These are phyloP conservation scores for Helicolenus hilgendorfi DNA, from an alignment of 2,797 vertebrate species.

Conservation along the genomic window DNA sequence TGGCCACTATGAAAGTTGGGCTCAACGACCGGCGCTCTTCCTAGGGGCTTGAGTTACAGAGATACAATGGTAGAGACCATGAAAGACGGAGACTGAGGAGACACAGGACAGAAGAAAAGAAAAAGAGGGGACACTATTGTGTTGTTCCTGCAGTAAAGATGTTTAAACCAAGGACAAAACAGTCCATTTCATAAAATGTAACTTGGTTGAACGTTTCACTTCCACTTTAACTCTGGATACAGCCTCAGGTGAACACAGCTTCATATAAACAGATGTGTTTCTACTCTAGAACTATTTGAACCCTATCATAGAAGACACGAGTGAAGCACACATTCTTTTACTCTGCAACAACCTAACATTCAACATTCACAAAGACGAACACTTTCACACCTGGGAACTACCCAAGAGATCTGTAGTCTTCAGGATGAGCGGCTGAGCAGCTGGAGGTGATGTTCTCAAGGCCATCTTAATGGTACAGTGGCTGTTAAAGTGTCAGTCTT, in stretches of 20 bases:
- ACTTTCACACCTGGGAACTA: background rate
- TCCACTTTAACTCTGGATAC: background rate
- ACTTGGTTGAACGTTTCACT: no score
- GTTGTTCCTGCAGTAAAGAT: no score
- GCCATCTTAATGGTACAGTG: background rate
- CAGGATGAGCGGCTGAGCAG: background rate
- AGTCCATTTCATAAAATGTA: no score
- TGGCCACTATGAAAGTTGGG: no score
- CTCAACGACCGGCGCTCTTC: no score
- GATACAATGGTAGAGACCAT: no score
- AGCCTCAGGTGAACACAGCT: background rate
- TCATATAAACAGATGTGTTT: background rate
- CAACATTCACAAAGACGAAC: background rate
- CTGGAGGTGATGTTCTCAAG: conserved; percentile 12
- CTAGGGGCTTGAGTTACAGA: no score
- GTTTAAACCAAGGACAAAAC: no score
- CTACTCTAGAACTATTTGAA: background rate
- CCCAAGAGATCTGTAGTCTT: background rate
- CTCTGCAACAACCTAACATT: background rate
- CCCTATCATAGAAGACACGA: background rate
- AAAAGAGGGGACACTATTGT: no score
- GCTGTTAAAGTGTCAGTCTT: background rate
- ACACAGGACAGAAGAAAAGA: no score
- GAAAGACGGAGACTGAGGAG: no score
- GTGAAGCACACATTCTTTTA: background rate